These are phyloP conservation scores for Exaiptasia diaphana DNA, from an alignment of 64 coral and sea anemone genomes.

Conservation along the genomic window DNA sequence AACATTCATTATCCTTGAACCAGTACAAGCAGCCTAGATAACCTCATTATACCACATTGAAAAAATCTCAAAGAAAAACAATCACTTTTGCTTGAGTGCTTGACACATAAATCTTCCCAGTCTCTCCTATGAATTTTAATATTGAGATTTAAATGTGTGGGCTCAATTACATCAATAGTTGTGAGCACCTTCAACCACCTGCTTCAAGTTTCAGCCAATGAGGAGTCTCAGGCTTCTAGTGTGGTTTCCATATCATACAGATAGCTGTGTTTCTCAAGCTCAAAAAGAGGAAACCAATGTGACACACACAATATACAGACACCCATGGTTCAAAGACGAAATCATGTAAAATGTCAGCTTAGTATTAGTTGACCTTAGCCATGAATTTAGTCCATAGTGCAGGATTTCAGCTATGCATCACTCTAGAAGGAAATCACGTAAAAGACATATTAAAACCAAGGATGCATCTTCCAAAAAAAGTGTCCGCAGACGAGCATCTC, in stretches of 20 bases:
- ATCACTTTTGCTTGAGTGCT: too few species aligned
- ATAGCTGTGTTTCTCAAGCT: not conserved
- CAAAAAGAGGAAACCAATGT: not conserved
- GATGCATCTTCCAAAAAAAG: conserved; percentile 10
- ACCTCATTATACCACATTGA: too few species aligned
- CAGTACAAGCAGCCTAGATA: too few species aligned
- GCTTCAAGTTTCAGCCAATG: not conserved
- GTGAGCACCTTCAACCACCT: too few species aligned
- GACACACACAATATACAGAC: not conserved
- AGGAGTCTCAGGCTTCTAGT: not conserved
- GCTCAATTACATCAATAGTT: too few species aligned
- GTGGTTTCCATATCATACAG: not conserved
- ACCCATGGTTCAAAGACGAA: too few species aligned
- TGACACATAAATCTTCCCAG: too few species aligned
- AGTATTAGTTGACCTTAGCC: not conserved
- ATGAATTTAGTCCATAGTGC: not conserved
- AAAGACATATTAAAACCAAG: conserved; percentile 10
- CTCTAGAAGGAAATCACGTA: not conserved
- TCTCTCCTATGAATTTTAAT: too few species aligned
- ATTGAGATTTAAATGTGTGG: too few species aligned
- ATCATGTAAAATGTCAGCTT: not conserved
- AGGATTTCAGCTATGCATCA: not conserved
- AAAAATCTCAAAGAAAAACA: too few species aligned
- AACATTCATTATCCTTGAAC: too few species aligned
- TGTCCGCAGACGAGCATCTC: conserved; percentile 13